These are phyloP conservation scores for Aurelia aurita DNA, from an alignment of 30 jellyfish, hydroid and myxozoan species.

Conservation along the genomic window DNA sequence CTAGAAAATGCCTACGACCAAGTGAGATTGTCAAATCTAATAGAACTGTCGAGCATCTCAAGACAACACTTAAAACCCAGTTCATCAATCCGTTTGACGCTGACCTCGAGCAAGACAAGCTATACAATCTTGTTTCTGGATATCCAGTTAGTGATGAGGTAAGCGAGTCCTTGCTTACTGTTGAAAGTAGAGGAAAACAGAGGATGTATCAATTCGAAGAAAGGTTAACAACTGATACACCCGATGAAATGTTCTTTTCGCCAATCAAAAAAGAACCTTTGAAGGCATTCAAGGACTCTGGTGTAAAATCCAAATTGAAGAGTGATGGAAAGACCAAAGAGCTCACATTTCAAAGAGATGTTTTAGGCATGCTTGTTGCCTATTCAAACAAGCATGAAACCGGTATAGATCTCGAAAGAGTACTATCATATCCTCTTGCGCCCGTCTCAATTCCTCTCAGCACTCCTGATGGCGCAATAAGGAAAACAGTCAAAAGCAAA, in stretches of 20 bases:
- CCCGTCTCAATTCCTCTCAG: slow-evolving; percentile 15
- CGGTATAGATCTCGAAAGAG: slow-evolving; percentile 39
- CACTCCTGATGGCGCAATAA: slow-evolving; percentile 23
- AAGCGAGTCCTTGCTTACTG: slow-evolving; percentile 17
- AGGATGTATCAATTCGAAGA: background rate
- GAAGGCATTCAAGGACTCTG: slow-evolving; percentile 35
- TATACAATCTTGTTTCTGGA: slow-evolving; percentile 48
- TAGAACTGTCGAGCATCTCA: slow-evolving; percentile 11
- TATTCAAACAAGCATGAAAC: slow-evolving; percentile 28
- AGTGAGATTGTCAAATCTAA: slow-evolving; percentile 36
- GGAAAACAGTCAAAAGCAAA: slow-evolving; percentile 7
- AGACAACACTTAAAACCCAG: slow-evolving; percentile 4
- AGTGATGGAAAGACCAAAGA: slow-evolving; percentile 22
- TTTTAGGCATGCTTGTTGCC: slow-evolving; percentile 39
- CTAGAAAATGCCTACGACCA: slow-evolving; percentile 38
- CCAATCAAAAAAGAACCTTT: slow-evolving; percentile 39
- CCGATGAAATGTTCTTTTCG: slow-evolving; percentile 12
- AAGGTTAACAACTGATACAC: slow-evolving; percentile 7
- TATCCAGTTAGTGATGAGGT: slow-evolving; percentile 34
- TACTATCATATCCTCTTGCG: slow-evolving; percentile 51
- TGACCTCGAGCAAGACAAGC: slow-evolving; percentile 14
- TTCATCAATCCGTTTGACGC: slow-evolving; percentile 37
- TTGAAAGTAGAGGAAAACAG: slow-evolving; percentile 44
- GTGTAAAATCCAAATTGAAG: slow-evolving; percentile 22
- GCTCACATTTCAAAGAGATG: slow-evolving; percentile 48